Evolutionary conservation across 2,797 vertebrate genomes (phyloP).

Genomic region (Tarsius wallacei): DNA sequence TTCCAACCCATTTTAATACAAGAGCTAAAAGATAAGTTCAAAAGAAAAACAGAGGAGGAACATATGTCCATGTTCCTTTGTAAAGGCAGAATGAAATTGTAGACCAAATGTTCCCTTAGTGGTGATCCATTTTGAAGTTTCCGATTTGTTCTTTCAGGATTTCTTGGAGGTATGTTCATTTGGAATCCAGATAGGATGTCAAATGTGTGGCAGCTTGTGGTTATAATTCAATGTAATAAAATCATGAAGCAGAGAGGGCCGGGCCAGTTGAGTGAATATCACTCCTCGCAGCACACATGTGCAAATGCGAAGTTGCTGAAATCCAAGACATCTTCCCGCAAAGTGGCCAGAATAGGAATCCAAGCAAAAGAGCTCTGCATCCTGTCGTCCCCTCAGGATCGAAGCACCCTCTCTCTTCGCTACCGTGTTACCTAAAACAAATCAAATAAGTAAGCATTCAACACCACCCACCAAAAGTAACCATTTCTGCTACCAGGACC

Average conservation of each 20-base stretch:
- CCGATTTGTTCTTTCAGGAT: background rate
- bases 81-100: background rate
- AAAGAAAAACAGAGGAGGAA: background rate
- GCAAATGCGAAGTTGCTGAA: slow-evolving; percentile 64
- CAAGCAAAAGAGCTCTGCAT: slow-evolving; percentile 47
- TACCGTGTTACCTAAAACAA: slow-evolving; percentile 97
- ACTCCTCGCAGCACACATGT: slow-evolving; percentile 39
- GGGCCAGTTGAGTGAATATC: slow-evolving; percentile 1
- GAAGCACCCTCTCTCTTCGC: slow-evolving; percentile 89
- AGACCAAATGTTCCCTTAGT: background rate
- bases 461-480: background rate
- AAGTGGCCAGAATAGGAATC: slow-evolving; percentile 68
- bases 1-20: slow-evolving; percentile 42
- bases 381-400: background rate
- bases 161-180: slow-evolving; percentile 23
- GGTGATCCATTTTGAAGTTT: slow-evolving; percentile 10
- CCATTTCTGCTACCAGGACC: background rate
- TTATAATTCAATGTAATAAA: slow-evolving; percentile 54
- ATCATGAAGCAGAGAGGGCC: slow-evolving; percentile 51
- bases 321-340: slow-evolving; percentile 60
- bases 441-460: slow-evolving; percentile 78
- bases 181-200: slow-evolving; percentile 58
- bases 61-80: background rate
- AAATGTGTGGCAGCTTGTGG: background rate
- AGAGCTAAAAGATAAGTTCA: background rate